Base-by-base conservation (phyloP, 2,888 invertebrate species). In the Thera obeliscata region DNA sequence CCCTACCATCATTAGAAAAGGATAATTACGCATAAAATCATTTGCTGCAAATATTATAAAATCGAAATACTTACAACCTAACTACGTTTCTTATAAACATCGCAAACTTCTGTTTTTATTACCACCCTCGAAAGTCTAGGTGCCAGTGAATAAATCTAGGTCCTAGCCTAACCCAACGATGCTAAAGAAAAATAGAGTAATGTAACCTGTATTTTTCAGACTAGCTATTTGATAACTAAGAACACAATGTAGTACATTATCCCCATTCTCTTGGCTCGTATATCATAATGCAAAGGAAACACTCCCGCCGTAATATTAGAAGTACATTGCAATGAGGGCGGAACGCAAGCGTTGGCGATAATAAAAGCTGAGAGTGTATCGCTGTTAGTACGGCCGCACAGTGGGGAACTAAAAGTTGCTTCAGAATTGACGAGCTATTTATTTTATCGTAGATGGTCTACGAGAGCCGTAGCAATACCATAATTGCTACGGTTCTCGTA, bases 201-300 rank as follows among this genome's bases (percentile, higher is more conserved):
- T 43, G 8, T 7, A 46, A 46, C 43, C 43, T 46, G 43, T 7
- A 46, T 46, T 46, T 38, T 46, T 46, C 43, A 9, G 5, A 22
- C 22, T 22, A 57, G 36, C 55, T 48, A 49, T 46, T 61, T 56
- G 43, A 52, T 61, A 55, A 60, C 66, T 52, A 33, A 56, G 65
- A 65, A 65, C 35, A 56, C 65, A 56, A 54, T 58, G 36, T 54
- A 12, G 46, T 59, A 55, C 55, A 59, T 65, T 60, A 65, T 2
- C 60, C 60, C 49, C 57, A 57, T 65, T 66, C 54, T 66, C 4
- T n/a, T 58, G 12, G 50, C 38, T 48, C 56, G 33, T 66, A 58
- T 58, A 61, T 66, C 66, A 66, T 22, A 57, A 67, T 54, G 68
- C 61, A 65, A 65, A 54, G 66, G 68, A 61, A 68, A 65, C 68